Conservation (phyloP, 1,140 invertebrate species). For the Drosophila watanabei region DNA sequence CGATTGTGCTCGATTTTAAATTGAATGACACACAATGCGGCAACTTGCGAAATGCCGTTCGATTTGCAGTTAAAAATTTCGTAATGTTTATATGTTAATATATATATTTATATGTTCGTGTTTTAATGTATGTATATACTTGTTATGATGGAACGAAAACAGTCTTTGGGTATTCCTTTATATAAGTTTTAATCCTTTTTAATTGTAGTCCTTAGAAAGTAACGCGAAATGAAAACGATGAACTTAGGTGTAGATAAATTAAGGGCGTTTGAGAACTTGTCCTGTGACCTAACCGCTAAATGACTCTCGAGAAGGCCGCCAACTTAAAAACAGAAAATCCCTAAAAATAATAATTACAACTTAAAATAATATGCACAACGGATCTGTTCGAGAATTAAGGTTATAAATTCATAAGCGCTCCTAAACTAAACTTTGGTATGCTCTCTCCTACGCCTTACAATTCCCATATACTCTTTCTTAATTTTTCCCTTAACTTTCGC, state of each 20-base stretch:
- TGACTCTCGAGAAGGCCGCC: slow-evolving; percentile 49
- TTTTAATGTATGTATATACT: slow-evolving; percentile 70
- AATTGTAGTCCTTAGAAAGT: slow-evolving; percentile 64
- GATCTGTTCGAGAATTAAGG: slow-evolving; percentile 52
- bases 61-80: slow-evolving; percentile 70
- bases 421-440: slow-evolving; percentile 82
- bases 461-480: slow-evolving; percentile 10
- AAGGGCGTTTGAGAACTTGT: slow-evolving; percentile 45
- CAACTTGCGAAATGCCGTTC: slow-evolving; percentile 37
- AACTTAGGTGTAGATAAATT: slow-evolving; percentile 48
- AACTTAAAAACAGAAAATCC: slow-evolving; percentile 28
- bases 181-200: slow-evolving; percentile 75
- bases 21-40: slow-evolving; percentile 59
- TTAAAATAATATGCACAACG: slow-evolving; percentile 76
- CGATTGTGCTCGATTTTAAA: slow-evolving; percentile 32
- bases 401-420: slow-evolving; percentile 67
- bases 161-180: slow-evolving; percentile 86
- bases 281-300: slow-evolving; percentile 41
- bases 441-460: slow-evolving; percentile 42
- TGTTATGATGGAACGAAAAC: slow-evolving; percentile 86
- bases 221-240: slow-evolving; percentile 43
- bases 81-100: slow-evolving; percentile 64
- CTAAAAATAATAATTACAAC: slow-evolving; percentile 60
- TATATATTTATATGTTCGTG: slow-evolving; percentile 56
- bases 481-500: slow-evolving; percentile 21